Conservation (phyloP, 2,113 vertebrate species). For the Chlamydotis undulata region DNA sequence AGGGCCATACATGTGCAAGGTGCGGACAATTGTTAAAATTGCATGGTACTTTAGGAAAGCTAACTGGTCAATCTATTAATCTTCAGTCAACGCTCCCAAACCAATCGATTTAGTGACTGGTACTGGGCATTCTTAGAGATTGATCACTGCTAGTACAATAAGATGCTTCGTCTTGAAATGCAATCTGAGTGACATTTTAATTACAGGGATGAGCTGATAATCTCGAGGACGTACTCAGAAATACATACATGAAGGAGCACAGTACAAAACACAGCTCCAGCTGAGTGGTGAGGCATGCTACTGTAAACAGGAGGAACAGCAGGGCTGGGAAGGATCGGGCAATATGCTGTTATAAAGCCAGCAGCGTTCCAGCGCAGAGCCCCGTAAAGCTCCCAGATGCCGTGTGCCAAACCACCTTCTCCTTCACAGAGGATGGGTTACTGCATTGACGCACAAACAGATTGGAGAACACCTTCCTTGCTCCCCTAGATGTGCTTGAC, state of each 20-base stretch:
- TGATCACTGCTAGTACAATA: not conserved
- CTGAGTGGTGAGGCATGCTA: fast-evolving
- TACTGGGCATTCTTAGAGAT: not conserved
- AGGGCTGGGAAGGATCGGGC: not conserved
- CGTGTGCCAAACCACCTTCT: not conserved
- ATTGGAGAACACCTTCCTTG: too few species aligned
- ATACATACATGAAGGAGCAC: fast-evolving
- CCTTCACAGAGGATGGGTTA: not conserved
- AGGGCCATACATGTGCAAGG: not conserved
- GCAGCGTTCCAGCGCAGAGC: not conserved
- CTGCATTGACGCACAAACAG: not conserved
- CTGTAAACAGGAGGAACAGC: fast-evolving
- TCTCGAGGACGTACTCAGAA: not conserved
- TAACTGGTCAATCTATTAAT: not conserved
- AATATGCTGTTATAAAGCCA: fast-evolving
- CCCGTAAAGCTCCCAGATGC: not conserved
- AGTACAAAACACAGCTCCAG: not conserved
- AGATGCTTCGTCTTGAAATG: not conserved
- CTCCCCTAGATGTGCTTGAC: fast-evolving
- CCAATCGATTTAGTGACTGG: not conserved
- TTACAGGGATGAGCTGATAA: not conserved
- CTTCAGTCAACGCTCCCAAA: not conserved
- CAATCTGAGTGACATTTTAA: not conserved
- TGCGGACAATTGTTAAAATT: not conserved
- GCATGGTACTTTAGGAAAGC: not conserved